Evolutionary conservation across 2,888 invertebrate species (phyloP), one percentile per base, ranked within the genome.

Genomic region (Xanthia togata): DNA sequence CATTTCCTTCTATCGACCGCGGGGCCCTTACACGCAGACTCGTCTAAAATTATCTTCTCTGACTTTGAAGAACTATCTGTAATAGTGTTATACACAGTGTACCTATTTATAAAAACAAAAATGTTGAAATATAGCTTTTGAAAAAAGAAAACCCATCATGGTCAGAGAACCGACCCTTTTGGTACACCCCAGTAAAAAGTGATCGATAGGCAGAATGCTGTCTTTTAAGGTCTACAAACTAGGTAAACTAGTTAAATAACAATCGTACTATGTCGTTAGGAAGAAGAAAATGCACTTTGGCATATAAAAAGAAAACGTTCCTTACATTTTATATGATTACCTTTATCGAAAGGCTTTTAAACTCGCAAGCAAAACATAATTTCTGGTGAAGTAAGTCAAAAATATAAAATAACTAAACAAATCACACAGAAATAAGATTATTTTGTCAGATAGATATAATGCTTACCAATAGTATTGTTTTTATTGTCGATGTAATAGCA

Each of bases 401-500:
- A 14, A 26, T 26, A 57, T 26, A 14, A 26, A 14, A 26, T 57
- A 14, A 12, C 14, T 20, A 20, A 12, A 57, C 9, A 50, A 14
- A 57, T 57, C 26, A 26, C 26, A 26, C 26, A 1, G 6, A 26
- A 57, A 26, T 1, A 26, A 57, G 12, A 26, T 57, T 26, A 57
- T 17, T 6, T 26, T 26, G 26, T 57, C 6, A 26, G 31, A 53
- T 17, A 17, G 0, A n/a, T 70, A n/a, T 70, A 55, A 26, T 50
- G 6, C 70, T 89, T 70, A 95, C 95, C 94, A 50, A 94, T 90
- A 59, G 91, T 89, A 57, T 88, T 87, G 59, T 93, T 90, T 14
- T 91, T 78, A n/a, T 95, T 94, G 62, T 94, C 95, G 2, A 92
- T 89, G 77, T 94, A 96, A 35, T 91, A 93, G 77, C 97, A 97